A percentile compares a stretch with the other conserved stretches of the same genome.
Evolutionary conservation across 1,140 invertebrate genomes (phyloP).

Genomic region (Drosophila asahinai): DNA sequence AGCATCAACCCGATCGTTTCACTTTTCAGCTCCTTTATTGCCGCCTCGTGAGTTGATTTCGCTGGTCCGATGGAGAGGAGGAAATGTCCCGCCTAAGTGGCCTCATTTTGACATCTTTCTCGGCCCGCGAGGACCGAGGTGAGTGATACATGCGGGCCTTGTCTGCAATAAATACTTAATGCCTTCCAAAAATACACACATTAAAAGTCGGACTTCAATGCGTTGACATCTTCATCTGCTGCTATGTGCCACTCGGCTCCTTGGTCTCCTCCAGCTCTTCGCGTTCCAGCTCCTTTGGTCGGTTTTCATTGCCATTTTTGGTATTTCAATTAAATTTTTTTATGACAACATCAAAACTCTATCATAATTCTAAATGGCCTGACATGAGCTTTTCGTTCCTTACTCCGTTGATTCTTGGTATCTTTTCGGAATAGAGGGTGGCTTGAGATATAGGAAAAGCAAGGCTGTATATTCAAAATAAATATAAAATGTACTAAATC

Average conservation of each 20-base stretch:
- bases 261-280: background rate
- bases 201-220: constrained; percentile 75
- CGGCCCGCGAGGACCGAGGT: constrained; percentile 35
- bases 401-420: constrained; percentile 28
- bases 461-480: background rate
- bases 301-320: constrained; percentile 80
- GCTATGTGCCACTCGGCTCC: constrained; percentile 6
- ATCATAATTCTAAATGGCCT: constrained; percentile 81
- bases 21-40: constrained; percentile 53
- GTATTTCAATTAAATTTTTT: constrained; percentile 84
- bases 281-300: constrained; percentile 25
- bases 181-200: constrained; percentile 82
- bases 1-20: constrained; percentile 38
- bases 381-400: constrained; percentile 71
- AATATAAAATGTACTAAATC: background rate
- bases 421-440: constrained; percentile 47
- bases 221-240: constrained; percentile 76
- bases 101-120: constrained; percentile 79
- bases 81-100: constrained; percentile 78
- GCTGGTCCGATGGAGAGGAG: constrained; percentile 15
- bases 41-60: constrained; percentile 65
- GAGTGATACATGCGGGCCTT: constrained; percentile 79
- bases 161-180: constrained; percentile 83
- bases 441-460: background rate
- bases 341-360: constrained; percentile 84